Evolutionary conservation across 2,888 invertebrate species (phyloP).

Genomic region (Alloplasta piceator): DNA sequence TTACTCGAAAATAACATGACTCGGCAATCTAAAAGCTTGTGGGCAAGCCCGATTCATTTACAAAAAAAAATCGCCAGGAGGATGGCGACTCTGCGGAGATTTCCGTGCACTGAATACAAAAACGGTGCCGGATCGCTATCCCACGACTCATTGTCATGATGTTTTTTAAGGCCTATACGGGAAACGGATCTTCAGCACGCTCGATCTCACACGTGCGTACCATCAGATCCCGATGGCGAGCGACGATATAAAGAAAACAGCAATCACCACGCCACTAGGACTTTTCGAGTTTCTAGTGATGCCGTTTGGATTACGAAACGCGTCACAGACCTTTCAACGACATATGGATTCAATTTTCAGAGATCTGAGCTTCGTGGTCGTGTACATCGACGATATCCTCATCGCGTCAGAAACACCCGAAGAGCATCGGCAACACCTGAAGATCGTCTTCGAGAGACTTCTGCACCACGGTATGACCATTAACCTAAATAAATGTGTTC

Average conservation of each 20-base stretch:
- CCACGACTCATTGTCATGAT: conserved; percentile 72
- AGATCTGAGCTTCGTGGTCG: conserved; percentile 68
- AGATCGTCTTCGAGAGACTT: conserved; percentile 57
- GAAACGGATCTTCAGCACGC: conserved; percentile 65
- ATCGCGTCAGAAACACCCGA: conserved; percentile 63
- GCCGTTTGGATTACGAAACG: conserved; percentile 76
- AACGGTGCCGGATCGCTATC: conserved; percentile 74
- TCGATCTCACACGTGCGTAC: conserved; percentile 70
- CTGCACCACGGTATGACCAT: conserved; percentile 65
- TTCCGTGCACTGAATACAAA: conserved; percentile 71
- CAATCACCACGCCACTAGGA: conserved; percentile 72
- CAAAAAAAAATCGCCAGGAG: conserved; percentile 68
- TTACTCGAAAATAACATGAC: conserved; percentile 79
- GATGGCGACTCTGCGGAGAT: conserved; percentile 71
- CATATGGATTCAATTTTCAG: conserved; percentile 71
- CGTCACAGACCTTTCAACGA: conserved; percentile 76
- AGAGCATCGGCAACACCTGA: conserved; percentile 66
- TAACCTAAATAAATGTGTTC: conserved; percentile 68
- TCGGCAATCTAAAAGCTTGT: conserved; percentile 79
- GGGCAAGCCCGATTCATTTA: conserved; percentile 79
- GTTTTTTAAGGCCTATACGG: conserved; percentile 63
- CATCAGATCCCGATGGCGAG: conserved; percentile 70
- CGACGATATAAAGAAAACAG: conserved; percentile 53
- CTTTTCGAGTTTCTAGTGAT: conserved; percentile 75
- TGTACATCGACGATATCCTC: conserved; percentile 76